A percentile compares a stretch with the other conserved stretches of the same genome.
These are phyloP conservation scores for Xestia rhomboidea DNA, from an alignment of 2,888 invertebrate genomes.

Conservation along the genomic window DNA sequence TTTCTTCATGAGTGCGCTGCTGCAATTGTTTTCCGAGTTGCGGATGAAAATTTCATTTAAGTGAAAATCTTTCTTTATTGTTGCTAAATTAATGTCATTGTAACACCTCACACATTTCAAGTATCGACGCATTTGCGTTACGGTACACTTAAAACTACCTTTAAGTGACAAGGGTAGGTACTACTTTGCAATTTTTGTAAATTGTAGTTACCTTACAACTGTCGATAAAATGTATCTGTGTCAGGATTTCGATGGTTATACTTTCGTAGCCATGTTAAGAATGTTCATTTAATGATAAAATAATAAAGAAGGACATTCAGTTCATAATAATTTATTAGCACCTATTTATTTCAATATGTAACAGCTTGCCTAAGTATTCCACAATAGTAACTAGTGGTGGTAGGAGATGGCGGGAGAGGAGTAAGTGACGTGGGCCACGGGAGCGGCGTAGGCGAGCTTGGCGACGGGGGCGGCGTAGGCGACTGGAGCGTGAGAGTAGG, in stretches of 20 bases:
- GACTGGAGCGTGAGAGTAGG: conserved; percentile 62
- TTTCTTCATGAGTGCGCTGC: not conserved
- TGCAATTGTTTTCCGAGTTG: no score
- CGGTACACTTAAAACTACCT: not conserved
- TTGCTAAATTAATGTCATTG: no score
- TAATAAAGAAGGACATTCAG: not conserved
- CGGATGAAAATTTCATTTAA: no score
- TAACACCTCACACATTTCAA: not conserved
- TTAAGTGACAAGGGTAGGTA: not conserved
- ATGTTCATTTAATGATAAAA: no score
- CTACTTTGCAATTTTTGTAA: not conserved
- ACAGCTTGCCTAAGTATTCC: conserved; percentile 32
- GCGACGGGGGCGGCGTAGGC: conserved; percentile 69
- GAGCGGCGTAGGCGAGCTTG: conserved; percentile 66
- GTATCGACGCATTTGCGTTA: not conserved
- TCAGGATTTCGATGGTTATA: not conserved
- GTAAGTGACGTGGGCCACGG: conserved; percentile 75
- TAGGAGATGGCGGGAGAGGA: conserved; percentile 84
- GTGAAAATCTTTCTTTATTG: no score
- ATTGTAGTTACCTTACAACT: not conserved
- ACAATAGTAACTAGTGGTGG: conserved; percentile 77
- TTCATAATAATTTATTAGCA: conserved; percentile 59
- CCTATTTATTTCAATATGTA: conserved; percentile 41
- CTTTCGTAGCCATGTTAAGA: not conserved
- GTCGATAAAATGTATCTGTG: not conserved